phyloP scores from a whole-genome alignment of 2,797 vertebrate species.

The Odontamblyopus rebecca region DNA sequence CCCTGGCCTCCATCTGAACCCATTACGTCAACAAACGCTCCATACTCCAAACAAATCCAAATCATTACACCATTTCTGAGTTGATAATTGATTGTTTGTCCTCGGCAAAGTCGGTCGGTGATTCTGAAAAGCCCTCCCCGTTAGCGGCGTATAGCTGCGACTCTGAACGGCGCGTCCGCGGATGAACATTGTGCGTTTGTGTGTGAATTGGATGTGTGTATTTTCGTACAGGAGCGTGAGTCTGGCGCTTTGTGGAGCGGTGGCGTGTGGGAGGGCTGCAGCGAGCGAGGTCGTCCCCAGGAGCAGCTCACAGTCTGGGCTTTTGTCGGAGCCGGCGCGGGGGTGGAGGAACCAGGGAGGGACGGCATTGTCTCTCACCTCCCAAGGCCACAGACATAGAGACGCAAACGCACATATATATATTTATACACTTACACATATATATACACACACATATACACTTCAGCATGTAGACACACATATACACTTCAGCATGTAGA shows the following conservation, averaged over 20 bases:
- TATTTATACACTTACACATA: no score
- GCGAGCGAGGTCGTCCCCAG: slow-evolving; percentile 52
- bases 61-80: no score
- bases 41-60: no score
- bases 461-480: no score
- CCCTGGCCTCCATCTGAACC: no score
- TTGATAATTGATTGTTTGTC: no score
- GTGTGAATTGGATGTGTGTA: not conserved
- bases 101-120: no score
- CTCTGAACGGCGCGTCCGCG: not conserved
- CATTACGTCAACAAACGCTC: no score
- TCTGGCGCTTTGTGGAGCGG: not conserved
- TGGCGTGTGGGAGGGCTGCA: slow-evolving; percentile 55
- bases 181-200: not conserved
- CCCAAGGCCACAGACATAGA: slow-evolving; percentile 72
- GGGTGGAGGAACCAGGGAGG: slow-evolving; percentile 51
- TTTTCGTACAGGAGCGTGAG: slow-evolving; percentile 9
- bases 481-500: no score
- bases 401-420: slow-evolving; percentile 41
- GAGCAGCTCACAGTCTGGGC: slow-evolving; percentile 60
- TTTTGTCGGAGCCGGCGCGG: slow-evolving; percentile 45
- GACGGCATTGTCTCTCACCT: slow-evolving; percentile 66
- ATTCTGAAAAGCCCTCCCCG: not conserved
- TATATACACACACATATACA: no score
- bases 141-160: not conserved